Base-by-base conservation (phyloP, 1,140 invertebrate species). In the Dolichoris vasculosae region DNA sequence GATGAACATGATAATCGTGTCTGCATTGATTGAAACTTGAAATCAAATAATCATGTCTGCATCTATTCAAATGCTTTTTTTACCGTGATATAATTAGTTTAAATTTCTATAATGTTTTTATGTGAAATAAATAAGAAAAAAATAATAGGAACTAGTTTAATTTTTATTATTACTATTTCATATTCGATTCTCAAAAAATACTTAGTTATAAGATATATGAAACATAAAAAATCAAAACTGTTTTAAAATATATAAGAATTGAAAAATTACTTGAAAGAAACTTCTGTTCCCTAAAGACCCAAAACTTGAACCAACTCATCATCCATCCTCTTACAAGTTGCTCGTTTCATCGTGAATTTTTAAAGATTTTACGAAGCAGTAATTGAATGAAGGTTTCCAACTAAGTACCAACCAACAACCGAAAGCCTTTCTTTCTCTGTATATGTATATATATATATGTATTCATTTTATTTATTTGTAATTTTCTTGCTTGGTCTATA, bases 331-430 rank as follows among this genome's bases (percentile, higher is more conserved):
- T 23, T 73, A 43, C 40, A 9, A 48, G 23, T 48, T 26, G 1
- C 48, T 13, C 48, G 3, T 38, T 80, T 32, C 46, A 43, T 78
- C 35, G 23, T 23, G 13, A 79, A 35, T 73, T 89, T 89, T 89
- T 85, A 75, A 87, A 88, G 82, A 88, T 89, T 90, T 89, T 89
- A 87, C 85, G 79, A 87, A 88, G 86, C 84, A 87, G 85, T 89
- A 88, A 90, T 88, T 88, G 76, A 85, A n/a, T 81, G 83, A 83
- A 73, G 40, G 78, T 77, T 84, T 87, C 85, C 77, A 85, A 80
- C 79, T 75, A 75, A 75, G 48, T 55, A 76, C 46, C 26, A 26
- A 32, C 2, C 17, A 15, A 73, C 63, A 51, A 43, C 32, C 30
- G 32, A 71, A 51, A 46, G 32, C n/a, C 43, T 40, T 35, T 59